phyloP scores from a whole-genome alignment of 2,797 vertebrate genomes.

The Parotocinclus haroldoi region DNA sequence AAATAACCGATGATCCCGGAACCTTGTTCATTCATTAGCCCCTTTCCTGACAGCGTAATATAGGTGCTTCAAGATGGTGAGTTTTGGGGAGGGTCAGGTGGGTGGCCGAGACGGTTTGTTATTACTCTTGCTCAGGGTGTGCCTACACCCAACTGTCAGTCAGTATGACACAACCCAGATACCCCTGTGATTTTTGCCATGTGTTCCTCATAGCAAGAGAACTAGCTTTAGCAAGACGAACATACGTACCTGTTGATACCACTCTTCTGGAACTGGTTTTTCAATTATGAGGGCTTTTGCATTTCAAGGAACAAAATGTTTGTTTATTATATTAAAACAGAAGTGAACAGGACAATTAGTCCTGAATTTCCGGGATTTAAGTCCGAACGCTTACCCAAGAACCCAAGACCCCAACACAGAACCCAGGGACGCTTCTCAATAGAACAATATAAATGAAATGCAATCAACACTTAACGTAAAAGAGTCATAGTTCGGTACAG shows the following conservation, averaged over 20 bases:
- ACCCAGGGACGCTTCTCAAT: no score
- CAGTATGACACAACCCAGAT: conserved; percentile 74
- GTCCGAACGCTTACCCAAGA: no score
- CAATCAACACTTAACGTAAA: no score
- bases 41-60: conserved; percentile 56
- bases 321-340: no score
- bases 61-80: conserved; percentile 55
- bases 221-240: conserved; percentile 19
- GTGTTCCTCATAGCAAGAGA: conserved; percentile 40
- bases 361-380: no score
- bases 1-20: conserved; percentile 51
- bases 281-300: no score
- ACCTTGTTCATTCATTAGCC: conserved; percentile 58
- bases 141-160: conserved; percentile 62
- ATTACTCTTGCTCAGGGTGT: conserved; percentile 56
- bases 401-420: no score
- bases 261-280: background rate
- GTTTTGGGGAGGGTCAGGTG: conserved; percentile 44
- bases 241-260: conserved; percentile 7
- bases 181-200: conserved; percentile 43
- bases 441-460: no score
- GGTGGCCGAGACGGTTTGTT: conserved; percentile 48
- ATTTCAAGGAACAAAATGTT: no score
- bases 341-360: no score
- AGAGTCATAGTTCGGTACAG: no score